Conservation (phyloP, 2,797 vertebrate species). For the Acanthis flammea region DNA sequence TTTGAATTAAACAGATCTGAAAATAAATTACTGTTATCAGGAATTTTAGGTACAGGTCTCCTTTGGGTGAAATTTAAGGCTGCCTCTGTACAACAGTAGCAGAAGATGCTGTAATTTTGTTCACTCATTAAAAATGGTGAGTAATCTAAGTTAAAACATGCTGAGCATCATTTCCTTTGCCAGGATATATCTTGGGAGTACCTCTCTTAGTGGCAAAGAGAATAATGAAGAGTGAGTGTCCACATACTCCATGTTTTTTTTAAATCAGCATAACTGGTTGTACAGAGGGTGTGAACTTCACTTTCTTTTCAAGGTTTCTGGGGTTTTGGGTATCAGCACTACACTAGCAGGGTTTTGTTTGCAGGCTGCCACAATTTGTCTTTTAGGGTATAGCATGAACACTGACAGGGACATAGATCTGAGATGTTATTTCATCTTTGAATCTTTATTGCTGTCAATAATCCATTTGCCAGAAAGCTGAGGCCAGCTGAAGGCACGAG, state of each 20-base stretch:
- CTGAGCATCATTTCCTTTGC: background rate
- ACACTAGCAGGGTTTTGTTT: background rate
- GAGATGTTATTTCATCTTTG: background rate
- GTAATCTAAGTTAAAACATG: background rate
- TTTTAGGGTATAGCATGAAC: background rate
- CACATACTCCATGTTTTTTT: background rate
- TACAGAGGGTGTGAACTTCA: background rate
- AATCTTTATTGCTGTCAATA: background rate
- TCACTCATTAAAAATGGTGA: background rate
- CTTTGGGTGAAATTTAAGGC: background rate
- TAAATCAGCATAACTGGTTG: background rate
- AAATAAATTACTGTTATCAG: background rate
- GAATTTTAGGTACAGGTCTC: background rate
- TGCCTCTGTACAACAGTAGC: background rate
- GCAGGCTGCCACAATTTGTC: background rate
- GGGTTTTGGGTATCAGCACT: background rate
- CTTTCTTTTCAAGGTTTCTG: background rate
- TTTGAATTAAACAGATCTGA: background rate
- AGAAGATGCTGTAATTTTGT: background rate
- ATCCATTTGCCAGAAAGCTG: conserved; percentile 8
- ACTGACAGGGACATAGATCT: background rate
- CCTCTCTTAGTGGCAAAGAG: background rate
- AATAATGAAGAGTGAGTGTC: background rate
- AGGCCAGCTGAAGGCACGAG: background rate
- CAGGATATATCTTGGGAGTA: background rate